These are phyloP conservation scores for Periparus ater DNA, from an alignment of 2,797 vertebrate species.

Conservation along the genomic window DNA sequence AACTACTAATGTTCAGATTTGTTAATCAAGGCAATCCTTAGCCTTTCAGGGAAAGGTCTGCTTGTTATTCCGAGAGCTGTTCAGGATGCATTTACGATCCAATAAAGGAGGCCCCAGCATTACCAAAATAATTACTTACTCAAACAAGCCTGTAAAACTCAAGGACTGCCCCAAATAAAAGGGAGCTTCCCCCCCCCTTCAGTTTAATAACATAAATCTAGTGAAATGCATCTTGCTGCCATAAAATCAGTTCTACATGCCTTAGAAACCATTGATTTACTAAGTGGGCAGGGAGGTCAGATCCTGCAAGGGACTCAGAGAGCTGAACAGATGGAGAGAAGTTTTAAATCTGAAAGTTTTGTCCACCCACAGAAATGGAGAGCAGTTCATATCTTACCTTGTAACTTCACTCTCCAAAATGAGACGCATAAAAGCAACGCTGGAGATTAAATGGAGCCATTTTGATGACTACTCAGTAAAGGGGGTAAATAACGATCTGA, in stretches of 20 bases:
- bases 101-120: slow-evolving; percentile 73
- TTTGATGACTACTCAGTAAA: neutral
- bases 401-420: neutral
- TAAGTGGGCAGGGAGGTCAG: slow-evolving; percentile 64
- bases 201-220: slow-evolving; percentile 75
- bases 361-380: neutral
- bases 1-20: slow-evolving; percentile 49
- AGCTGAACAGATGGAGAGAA: neutral
- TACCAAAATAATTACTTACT: slow-evolving; percentile 79
- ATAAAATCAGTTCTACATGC: slow-evolving; percentile 72
- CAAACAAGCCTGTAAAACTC: slow-evolving; percentile 76
- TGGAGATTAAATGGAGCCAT: neutral
- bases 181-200: slow-evolving; percentile 45
- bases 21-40: slow-evolving; percentile 43
- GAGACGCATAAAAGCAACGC: neutral
- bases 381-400: neutral
- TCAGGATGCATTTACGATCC: slow-evolving; percentile 75
- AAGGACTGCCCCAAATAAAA: slow-evolving; percentile 70
- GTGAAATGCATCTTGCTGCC: slow-evolving; percentile 75
- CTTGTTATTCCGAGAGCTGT: slow-evolving; percentile 51
- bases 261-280: slow-evolving; percentile 68
- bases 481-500: neutral
- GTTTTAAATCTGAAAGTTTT: slow-evolving; percentile 20
- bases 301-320: slow-evolving; percentile 20
- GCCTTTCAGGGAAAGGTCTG: slow-evolving; percentile 49